A percentile compares a stretch with the other conserved stretches of the same genome.
Conservation (phyloP, 2,888 invertebrate species). For the Agrotis ipsilon region DNA sequence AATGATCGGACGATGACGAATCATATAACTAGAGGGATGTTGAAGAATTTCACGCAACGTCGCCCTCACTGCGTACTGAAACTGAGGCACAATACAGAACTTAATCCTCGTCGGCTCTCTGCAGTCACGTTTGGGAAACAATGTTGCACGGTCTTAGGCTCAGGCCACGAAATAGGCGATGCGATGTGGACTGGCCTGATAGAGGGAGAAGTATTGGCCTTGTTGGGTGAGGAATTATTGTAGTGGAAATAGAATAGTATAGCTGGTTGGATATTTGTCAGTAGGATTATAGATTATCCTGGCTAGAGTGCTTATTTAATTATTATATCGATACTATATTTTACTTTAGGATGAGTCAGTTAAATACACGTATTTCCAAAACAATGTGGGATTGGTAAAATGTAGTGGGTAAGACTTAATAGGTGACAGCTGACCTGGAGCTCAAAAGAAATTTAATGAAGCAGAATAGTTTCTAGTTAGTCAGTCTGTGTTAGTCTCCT, state of each 20-base stretch:
- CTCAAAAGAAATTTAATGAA: too few relatives aligned
- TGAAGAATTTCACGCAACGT: slow-evolving; percentile 60
- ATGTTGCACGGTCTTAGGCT: slow-evolving; percentile 64
- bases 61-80: slow-evolving; percentile 46
- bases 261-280: too few relatives aligned
- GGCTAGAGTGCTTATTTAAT: too few relatives aligned
- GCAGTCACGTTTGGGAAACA: slow-evolving; percentile 75
- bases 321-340: too few relatives aligned
- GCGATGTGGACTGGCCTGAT: slow-evolving; percentile 30
- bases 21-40: slow-evolving; percentile 28
- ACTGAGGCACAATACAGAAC: slow-evolving; percentile 56
- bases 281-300: too few relatives aligned
- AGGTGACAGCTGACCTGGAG: too few relatives aligned
- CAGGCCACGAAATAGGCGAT: slow-evolving; percentile 51
- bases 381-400: too few relatives aligned
- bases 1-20: slow-evolving; percentile 37
- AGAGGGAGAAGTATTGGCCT: slow-evolving; percentile 25
- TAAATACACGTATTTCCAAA: too few relatives aligned
- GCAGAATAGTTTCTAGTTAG: too few relatives aligned
- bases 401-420: too few relatives aligned
- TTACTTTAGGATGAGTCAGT: too few relatives aligned
- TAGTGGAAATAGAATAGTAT: slow-evolving; percentile 12
- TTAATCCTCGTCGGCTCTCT: slow-evolving; percentile 70
- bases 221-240: slow-evolving; percentile 20
- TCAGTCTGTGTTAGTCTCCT: too few relatives aligned